These are phyloP conservation scores for Wiebesia pumilae DNA, from an alignment of 1,140 invertebrate genomes.

Conservation along the genomic window DNA sequence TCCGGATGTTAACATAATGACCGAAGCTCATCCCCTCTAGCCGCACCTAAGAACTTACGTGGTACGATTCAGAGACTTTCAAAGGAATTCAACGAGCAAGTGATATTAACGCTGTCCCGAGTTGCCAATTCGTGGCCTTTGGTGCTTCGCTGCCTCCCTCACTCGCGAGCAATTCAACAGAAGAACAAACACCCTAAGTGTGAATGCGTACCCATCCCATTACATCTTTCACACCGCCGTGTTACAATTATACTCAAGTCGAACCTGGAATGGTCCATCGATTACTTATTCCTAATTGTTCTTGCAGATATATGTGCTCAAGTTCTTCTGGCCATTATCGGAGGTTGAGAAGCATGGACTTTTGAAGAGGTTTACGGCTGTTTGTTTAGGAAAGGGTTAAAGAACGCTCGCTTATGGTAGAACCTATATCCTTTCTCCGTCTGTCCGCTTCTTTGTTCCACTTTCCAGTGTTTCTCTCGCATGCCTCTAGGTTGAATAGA, in stretches of 20 bases:
- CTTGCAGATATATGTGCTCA: constrained; percentile 53
- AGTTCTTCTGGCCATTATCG: constrained; percentile 48
- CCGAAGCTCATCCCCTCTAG: not conserved
- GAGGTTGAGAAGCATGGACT: not conserved
- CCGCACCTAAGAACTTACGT: not conserved
- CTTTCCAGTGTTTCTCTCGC: not conserved
- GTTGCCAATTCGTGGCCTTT: constrained; percentile 55
- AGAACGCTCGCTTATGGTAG: not conserved
- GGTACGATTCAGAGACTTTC: constrained; percentile 41
- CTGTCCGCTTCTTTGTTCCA: too few species aligned
- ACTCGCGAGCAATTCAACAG: not conserved
- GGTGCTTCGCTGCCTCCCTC: not conserved
- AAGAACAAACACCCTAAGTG: too few species aligned
- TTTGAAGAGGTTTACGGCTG: not conserved
- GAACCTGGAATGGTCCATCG: constrained; percentile 61
- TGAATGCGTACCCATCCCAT: not conserved
- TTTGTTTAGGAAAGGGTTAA: not conserved
- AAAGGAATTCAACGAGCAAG: constrained; percentile 47
- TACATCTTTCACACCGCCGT: constrained; percentile 42
- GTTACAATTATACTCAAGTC: constrained; percentile 59
- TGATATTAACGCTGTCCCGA: constrained; percentile 53
- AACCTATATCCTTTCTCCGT: too few species aligned
- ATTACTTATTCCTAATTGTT: constrained; percentile 69
- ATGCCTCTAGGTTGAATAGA: not conserved
- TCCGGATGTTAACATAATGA: constrained; percentile 38